Percentiles rank a stretch among this genome's conserved stretches.
Conservation (phyloP, 1,140 invertebrate genomes). For the Sitophilus oryzae region DNA sequence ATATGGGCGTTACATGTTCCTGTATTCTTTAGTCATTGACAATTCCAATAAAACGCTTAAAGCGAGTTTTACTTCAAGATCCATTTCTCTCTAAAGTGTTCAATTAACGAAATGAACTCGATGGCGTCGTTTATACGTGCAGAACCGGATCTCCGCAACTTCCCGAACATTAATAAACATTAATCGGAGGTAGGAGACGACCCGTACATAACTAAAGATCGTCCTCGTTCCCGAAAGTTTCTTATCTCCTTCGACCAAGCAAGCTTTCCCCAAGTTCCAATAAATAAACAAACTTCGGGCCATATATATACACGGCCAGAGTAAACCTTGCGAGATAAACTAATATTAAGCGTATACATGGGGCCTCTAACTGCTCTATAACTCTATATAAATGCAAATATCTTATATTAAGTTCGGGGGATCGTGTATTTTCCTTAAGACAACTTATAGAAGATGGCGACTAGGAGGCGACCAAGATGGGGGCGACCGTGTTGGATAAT, state of each 20-base stretch:
- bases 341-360: slow-evolving; percentile 41
- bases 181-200: slow-evolving; percentile 18
- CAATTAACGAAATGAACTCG: too few species aligned
- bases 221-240: slow-evolving; percentile 21
- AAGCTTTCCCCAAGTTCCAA: slow-evolving; percentile 30
- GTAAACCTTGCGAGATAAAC: slow-evolving; percentile 40
- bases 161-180: slow-evolving; percentile 1
- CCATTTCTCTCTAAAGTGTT: too few species aligned
- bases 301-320: slow-evolving; percentile 40
- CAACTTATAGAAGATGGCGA: slow-evolving; percentile 36
- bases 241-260: slow-evolving; percentile 28
- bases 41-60: too few species aligned
- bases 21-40: too few species aligned
- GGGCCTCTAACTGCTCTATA: slow-evolving; percentile 36
- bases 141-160: too few species aligned
- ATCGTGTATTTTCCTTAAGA: slow-evolving; percentile 41
- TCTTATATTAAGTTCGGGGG: slow-evolving; percentile 41
- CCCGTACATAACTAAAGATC: slow-evolving; percentile 23
- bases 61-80: too few species aligned
- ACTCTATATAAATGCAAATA: slow-evolving; percentile 45
- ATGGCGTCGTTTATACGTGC: too few species aligned
- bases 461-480: too few species aligned
- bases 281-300: slow-evolving; percentile 39
- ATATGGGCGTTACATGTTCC: too few species aligned
- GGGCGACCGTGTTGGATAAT: too few species aligned